A percentile compares a stretch with the other conserved stretches of the same genome.
phyloP scores from a whole-genome alignment of 2,113 vertebrate species.

The Corythornis madagascariensis region DNA sequence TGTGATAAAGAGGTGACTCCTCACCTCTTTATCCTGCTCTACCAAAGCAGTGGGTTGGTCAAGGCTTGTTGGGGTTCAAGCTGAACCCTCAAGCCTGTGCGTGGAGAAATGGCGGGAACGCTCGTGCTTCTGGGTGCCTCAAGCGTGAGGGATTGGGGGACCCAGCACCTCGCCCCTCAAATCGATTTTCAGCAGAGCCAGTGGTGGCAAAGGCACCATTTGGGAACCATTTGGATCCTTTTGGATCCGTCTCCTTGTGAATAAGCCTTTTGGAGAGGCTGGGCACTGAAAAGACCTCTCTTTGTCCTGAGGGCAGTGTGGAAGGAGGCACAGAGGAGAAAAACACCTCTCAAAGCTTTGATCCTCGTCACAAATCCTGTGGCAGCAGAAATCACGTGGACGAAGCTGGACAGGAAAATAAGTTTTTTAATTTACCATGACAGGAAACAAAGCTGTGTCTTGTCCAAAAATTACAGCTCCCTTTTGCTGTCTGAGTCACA shows the following conservation, averaged over 20 bases:
- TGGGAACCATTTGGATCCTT: fast-evolving
- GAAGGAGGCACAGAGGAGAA: fast-evolving
- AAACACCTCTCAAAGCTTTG: neutral
- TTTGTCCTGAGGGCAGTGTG: neutral
- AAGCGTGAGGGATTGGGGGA: fast-evolving
- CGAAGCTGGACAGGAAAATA: neutral
- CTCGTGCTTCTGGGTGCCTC: fast-evolving
- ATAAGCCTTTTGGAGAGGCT: neutral
- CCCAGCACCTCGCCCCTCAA: neutral
- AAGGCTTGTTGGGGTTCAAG: neutral
- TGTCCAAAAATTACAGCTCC: neutral
- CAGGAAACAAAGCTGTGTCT: constrained; percentile 1
- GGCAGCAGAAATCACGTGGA: neutral
- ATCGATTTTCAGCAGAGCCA: fast-evolving
- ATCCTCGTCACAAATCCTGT: neutral
- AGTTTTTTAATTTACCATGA: neutral
- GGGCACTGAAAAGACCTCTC: neutral
- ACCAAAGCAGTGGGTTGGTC: neutral
- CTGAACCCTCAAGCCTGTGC: neutral
- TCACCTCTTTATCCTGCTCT: neutral
- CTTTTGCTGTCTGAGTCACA: neutral
- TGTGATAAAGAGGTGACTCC: neutral
- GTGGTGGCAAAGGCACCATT: neutral
- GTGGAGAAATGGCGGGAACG: fast-evolving
- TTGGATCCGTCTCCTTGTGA: neutral